phyloP scores from a whole-genome alignment of 2,888 invertebrate species.

The Trachelus stipa region DNA sequence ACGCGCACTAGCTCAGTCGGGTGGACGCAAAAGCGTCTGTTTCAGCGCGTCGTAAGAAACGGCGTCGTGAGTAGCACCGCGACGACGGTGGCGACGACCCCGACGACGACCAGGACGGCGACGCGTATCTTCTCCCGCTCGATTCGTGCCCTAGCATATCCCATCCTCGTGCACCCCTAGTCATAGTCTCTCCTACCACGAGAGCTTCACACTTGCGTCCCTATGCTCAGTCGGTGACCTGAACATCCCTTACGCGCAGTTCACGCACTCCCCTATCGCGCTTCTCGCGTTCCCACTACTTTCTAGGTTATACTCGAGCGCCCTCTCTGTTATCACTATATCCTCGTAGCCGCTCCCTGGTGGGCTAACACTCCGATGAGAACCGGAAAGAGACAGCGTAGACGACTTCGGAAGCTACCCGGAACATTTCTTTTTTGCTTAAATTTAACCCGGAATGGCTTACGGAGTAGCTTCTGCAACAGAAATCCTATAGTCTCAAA shows the following conservation, averaged over 20 bases:
- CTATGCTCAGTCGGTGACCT: background rate
- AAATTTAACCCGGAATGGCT: background rate
- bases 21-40: background rate
- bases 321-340: background rate
- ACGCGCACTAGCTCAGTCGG: background rate
- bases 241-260: background rate
- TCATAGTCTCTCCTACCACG: conserved; percentile 19
- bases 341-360: background rate
- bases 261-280: background rate
- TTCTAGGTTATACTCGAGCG: background rate
- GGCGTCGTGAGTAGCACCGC: conserved; percentile 17
- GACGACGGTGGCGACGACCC: conserved; percentile 18
- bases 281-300: background rate
- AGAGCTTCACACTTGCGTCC: background rate
- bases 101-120: conserved; percentile 17
- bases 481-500: background rate
- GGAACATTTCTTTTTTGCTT: background rate
- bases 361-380: background rate
- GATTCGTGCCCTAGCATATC: conserved; percentile 14
- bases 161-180: conserved; percentile 16
- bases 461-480: background rate
- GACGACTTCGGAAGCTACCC: background rate
- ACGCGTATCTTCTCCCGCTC: conserved; percentile 22
- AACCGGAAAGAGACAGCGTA: background rate
- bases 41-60: conserved; percentile 6